phyloP scores from a whole-genome alignment of 1,140 invertebrate genomes.

The Ceratosolen solmsi region DNA sequence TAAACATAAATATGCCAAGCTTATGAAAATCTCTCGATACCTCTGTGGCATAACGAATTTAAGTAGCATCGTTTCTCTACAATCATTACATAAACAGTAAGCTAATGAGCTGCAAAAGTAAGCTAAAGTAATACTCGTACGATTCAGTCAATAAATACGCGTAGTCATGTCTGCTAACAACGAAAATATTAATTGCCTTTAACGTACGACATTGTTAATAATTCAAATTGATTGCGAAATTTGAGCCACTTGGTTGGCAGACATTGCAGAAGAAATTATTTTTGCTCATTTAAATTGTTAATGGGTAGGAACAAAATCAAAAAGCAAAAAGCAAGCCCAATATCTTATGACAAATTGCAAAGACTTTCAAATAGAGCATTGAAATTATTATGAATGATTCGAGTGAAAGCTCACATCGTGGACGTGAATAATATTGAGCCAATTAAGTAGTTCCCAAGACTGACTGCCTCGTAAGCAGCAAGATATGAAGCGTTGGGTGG shows the following conservation, averaged over 20 bases:
- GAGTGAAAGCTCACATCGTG: no score
- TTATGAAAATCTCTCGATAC: neutral
- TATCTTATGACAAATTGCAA: conserved; percentile 21
- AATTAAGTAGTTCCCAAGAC: conserved; percentile 56
- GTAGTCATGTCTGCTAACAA: neutral
- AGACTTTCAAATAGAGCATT: neutral
- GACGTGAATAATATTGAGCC: conserved; percentile 65
- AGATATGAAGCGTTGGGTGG: no score
- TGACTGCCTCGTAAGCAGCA: neutral
- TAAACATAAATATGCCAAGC: neutral
- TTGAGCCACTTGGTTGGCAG: no score
- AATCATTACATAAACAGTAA: neutral
- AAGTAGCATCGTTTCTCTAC: neutral
- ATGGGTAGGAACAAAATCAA: neutral
- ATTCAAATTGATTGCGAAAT: neutral
- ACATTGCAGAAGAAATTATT: neutral
- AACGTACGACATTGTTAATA: neutral
- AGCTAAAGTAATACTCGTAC: neutral
- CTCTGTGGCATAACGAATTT: neutral
- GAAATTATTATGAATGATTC: conserved; percentile 26
- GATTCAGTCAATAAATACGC: neutral
- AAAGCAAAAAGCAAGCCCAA: neutral
- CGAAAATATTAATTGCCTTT: neutral
- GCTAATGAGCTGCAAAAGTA: neutral
- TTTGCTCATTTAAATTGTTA: neutral